A percentile compares a stretch with the other conserved stretches of the same genome.
Evolutionary conservation across 2,797 vertebrate species (phyloP).

Genomic region (Coccyzus lansbergi): DNA sequence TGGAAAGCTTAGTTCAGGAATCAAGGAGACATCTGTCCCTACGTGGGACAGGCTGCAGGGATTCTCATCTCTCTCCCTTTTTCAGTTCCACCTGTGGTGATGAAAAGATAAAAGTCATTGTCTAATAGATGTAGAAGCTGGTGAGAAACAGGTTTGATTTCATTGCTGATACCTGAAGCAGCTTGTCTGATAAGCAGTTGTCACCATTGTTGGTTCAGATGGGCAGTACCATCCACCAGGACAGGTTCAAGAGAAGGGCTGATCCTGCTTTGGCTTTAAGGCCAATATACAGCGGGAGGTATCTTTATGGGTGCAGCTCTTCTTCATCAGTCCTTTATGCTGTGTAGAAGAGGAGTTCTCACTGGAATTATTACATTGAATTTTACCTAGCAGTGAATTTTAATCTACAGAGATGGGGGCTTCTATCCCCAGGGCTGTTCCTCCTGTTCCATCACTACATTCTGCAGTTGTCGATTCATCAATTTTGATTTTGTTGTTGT

Average conservation of each 20-base stretch:
- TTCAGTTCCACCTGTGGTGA: neutral
- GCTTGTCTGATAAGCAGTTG: neutral
- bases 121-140: neutral
- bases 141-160: neutral
- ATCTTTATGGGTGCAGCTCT: neutral
- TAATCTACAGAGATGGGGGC: fast-evolving
- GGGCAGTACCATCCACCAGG: neutral
- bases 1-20: neutral
- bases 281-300: neutral
- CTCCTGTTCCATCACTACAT: neutral
- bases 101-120: neutral
- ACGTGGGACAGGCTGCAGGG: neutral
- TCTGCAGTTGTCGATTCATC: neutral
- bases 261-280: neutral
- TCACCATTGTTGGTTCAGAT: neutral
- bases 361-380: neutral
- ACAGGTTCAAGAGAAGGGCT: neutral
- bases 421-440: neutral
- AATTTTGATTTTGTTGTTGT: neutral
- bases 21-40: fast-evolving
- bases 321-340: neutral
- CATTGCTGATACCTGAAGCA: neutral
- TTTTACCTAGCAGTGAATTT: neutral
- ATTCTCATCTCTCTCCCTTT: neutral
- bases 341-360: neutral